Evolutionary conservation across 2,888 invertebrate species (phyloP), one percentile per base, ranked within the genome.

Genomic region (Geotrupes spiniger): DNA sequence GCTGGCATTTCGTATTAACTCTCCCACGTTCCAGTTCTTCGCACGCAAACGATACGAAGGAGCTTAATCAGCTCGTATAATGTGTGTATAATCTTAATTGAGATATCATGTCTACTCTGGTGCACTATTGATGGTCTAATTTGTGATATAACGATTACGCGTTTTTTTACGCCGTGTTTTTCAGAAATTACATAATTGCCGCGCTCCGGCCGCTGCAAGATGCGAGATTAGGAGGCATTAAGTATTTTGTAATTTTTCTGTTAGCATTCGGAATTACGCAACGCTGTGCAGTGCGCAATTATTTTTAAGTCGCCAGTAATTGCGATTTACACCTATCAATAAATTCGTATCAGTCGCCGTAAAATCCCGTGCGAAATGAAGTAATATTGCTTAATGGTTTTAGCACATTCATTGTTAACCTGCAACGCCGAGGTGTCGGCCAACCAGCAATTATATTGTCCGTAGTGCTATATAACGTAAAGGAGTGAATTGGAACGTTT

Each of bases 21-120:
- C 64, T 68, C 68, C 65, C 68, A 68, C 66, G 68, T 68, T 66
- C 66, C 55, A 66, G 61, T 63, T 68, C 62, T 61, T 59, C 61
- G 61, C 65, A 66, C 63, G 66, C 64, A 57, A 58, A 57, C 52
- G 44, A 50, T 48, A 51, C 51, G 51, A 51, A 29, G 46, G 36
- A 44, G 48, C 49, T 41, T 49, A 53, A 53, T 57, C 52, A 53
- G 48, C 45, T 41, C 28, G 43, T 45, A 41, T 42, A 52, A 38
- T 47, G 17, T 42, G 38, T 37, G 44, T 39, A 46, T 29, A 46
- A 36, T 47, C 47, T 53, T 53, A 53, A 53, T 50, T 53, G 53
- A 53, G 51, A 50, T 46, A 53, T 53, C 53, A 53, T 50, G 50
- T 37, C 42, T 29, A 42, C 42, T 47, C 41, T 17, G 42, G 48